Conservation (phyloP, 2,797 vertebrate genomes). For the Psittacula derbiana region DNA sequence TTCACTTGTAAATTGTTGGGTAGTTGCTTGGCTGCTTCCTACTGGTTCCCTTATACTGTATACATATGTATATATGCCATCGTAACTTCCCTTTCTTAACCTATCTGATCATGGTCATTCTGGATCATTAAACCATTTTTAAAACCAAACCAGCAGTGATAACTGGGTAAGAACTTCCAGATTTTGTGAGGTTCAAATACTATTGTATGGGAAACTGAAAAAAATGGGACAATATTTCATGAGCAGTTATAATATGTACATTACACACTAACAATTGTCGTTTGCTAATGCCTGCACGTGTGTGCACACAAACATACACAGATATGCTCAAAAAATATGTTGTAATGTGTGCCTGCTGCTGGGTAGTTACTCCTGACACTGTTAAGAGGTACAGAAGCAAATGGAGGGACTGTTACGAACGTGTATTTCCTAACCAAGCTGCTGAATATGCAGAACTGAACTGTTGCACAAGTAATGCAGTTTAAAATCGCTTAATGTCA, state of each 20-base stretch:
- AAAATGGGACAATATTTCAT: rapidly evolving
- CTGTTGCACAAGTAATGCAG: background rate
- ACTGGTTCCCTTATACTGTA: background rate
- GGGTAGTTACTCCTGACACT: background rate
- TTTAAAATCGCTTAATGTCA: background rate
- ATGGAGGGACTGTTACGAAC: rapidly evolving
- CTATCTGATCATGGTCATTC: background rate
- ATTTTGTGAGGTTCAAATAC: background rate
- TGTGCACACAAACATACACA: rapidly evolving
- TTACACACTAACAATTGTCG: background rate
- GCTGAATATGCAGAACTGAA: background rate
- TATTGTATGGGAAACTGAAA: background rate
- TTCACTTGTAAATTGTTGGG: background rate
- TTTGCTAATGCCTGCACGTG: rapidly evolving
- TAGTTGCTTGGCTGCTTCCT: background rate
- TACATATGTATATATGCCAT: background rate
- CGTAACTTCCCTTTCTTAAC: background rate
- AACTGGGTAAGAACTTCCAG: background rate
- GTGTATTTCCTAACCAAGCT: background rate
- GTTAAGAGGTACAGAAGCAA: background rate
- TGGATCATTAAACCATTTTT: background rate
- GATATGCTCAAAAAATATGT: background rate
- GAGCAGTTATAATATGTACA: background rate
- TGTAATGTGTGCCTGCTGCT: background rate
- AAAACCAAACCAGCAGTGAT: background rate